Base-by-base conservation (phyloP, 2,888 invertebrate genomes). In the Hydropsyche betteni region DNA sequence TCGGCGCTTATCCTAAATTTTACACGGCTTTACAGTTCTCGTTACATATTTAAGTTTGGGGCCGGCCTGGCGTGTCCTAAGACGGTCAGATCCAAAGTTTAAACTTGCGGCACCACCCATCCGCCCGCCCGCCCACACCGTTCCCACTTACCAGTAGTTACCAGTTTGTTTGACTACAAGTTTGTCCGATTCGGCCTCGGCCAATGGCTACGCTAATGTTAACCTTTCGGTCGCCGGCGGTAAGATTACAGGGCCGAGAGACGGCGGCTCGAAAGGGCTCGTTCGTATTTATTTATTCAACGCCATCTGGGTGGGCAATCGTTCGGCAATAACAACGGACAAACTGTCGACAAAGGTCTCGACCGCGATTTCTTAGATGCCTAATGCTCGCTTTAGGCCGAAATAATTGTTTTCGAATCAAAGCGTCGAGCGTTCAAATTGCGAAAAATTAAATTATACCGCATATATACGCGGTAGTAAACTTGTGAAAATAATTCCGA, bases 221-320 rank as follows among this genome's bases (percentile, higher is more conserved):
- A 75, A 77, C 79, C 79, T 79, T 76, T 77, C 75, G 79, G 79
- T 79, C 77, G 79, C 77, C 77, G 76, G 79, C 70, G 69, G 74
- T 74, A 53, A 75, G 69, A 71, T 68, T 75, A 52, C 51, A 64
- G 72, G 72, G 34, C 50, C 72, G 33, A 14, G 51, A 55, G 36
- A 6, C 8, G 64, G 34, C 36, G 5, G 34, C 64, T 12, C 8
- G 34, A 34, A 36, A 36, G 64, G 64, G 64, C 64, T 64, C 64
- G 52, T 70, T 70, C 70, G 51, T 70, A 70, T 70, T 72, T 58
- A 72, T 72, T 58, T 70, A 70, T 70, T 70, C 70, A 53, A 51
- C 70, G 51, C 52, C 70, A 70, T 70, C 70, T 70, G 70, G 52
- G 44, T n/a, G n/a, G 55, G 55, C 61, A 72, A 72, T 72, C 58